phyloP scores from a whole-genome alignment of 2,797 vertebrate genomes.

The Syndactyla subalaris region DNA sequence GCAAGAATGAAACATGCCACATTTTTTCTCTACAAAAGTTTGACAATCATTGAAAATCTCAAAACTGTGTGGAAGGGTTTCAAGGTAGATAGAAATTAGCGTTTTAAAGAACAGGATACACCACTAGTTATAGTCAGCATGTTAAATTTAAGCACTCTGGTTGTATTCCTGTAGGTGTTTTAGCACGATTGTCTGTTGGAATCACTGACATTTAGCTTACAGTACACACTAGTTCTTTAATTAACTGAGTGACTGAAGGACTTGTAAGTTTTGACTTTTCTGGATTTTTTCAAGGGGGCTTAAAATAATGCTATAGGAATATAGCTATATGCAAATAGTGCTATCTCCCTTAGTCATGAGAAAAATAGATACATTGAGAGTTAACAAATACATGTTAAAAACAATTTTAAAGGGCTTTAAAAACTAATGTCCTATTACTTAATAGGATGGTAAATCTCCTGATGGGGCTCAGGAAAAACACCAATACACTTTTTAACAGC shows the following conservation, averaged over 20 bases:
- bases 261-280: neutral
- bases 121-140: neutral
- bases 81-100: neutral
- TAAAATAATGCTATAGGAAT: neutral
- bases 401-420: neutral
- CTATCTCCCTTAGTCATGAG: neutral
- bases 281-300: neutral
- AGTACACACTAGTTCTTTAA: neutral
- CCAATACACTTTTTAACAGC: neutral
- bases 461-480: neutral
- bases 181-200: neutral
- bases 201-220: neutral
- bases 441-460: neutral
- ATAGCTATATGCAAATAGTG: neutral
- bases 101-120: neutral
- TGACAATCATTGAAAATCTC: neutral
- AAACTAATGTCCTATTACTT: fast-evolving
- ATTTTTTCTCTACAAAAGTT: neutral
- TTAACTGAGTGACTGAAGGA: neutral
- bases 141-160: neutral
- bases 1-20: neutral
- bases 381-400: neutral
- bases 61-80: neutral
- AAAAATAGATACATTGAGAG: neutral
- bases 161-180: neutral